phyloP scores from a whole-genome alignment of 2,888 invertebrate species.

The Acronicta psi region DNA sequence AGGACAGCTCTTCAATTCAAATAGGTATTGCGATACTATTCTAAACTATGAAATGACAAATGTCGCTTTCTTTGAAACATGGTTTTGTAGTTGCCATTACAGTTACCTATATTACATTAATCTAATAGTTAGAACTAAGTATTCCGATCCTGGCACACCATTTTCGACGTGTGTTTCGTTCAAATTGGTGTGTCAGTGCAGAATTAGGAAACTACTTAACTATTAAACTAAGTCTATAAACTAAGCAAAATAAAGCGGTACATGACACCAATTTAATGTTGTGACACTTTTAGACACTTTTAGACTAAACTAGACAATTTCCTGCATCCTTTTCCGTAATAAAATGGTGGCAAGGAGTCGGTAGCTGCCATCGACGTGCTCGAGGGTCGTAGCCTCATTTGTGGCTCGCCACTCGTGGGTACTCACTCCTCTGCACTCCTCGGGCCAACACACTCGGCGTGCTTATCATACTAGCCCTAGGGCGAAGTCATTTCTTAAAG shows the following conservation, averaged over 20 bases:
- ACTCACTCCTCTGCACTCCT: slow-evolving; percentile 34
- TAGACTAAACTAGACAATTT: slow-evolving; percentile 19
- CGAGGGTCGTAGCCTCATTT: slow-evolving; percentile 63
- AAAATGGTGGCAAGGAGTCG: slow-evolving; percentile 36
- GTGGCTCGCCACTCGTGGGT: slow-evolving; percentile 45
- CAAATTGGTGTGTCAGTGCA: too few relatives aligned
- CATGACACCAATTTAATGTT: not conserved
- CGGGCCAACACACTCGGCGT: slow-evolving; percentile 34
- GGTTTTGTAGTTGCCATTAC: too few relatives aligned
- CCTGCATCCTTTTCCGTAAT: slow-evolving; percentile 29
- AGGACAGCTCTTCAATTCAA: too few relatives aligned
- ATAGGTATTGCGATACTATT: too few relatives aligned
- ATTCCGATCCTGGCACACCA: too few relatives aligned
- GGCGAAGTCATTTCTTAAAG: slow-evolving; percentile 13
- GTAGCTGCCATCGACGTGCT: slow-evolving; percentile 48
- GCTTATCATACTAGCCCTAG: slow-evolving; percentile 52
- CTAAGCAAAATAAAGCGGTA: not conserved
- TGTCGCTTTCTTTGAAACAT: too few relatives aligned
- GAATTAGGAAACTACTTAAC: too few relatives aligned
- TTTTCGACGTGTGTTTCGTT: too few relatives aligned
- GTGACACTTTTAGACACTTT: slow-evolving; percentile 8
- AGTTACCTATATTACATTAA: too few relatives aligned
- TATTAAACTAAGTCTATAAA: too few relatives aligned
- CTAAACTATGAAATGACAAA: too few relatives aligned
- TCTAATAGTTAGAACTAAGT: too few relatives aligned